Evolutionary conservation across 2,888 invertebrate species (phyloP).

Genomic region (Schizaphis graminum): DNA sequence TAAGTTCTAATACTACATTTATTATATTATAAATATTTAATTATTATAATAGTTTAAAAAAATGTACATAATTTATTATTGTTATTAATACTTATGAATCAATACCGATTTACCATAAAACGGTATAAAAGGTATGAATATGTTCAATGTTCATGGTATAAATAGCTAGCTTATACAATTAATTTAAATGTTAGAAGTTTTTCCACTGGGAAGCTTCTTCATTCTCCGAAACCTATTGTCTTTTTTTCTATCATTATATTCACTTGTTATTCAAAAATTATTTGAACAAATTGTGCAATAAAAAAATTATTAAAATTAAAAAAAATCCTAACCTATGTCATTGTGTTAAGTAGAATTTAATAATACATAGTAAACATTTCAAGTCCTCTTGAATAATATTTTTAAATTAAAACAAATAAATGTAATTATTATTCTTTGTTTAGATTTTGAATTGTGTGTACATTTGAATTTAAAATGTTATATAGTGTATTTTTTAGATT

Average conservation of each 20-base stretch:
- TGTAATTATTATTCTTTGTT: background rate
- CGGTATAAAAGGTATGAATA: background rate
- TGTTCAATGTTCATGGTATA: background rate
- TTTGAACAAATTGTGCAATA: too few species aligned
- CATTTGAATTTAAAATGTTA: background rate
- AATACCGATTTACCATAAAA: background rate
- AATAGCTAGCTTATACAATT: background rate
- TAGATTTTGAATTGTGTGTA: background rate
- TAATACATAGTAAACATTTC: background rate
- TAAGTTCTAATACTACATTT: background rate
- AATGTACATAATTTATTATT: background rate
- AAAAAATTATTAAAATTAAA: too few species aligned
- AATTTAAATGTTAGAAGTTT: background rate
- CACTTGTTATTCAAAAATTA: too few species aligned
- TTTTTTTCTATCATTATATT: too few species aligned
- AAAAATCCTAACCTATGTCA: background rate
- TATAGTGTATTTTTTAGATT: background rate
- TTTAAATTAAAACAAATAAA: background rate
- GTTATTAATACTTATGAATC: background rate
- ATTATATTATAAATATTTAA: background rate
- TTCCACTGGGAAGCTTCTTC: too few species aligned
- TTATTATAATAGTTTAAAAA: background rate
- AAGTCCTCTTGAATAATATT: background rate
- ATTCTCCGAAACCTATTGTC: too few species aligned
- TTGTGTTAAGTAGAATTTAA: background rate